phyloP scores from a whole-genome alignment of 2,797 vertebrate species.

The Balearica regulorum region DNA sequence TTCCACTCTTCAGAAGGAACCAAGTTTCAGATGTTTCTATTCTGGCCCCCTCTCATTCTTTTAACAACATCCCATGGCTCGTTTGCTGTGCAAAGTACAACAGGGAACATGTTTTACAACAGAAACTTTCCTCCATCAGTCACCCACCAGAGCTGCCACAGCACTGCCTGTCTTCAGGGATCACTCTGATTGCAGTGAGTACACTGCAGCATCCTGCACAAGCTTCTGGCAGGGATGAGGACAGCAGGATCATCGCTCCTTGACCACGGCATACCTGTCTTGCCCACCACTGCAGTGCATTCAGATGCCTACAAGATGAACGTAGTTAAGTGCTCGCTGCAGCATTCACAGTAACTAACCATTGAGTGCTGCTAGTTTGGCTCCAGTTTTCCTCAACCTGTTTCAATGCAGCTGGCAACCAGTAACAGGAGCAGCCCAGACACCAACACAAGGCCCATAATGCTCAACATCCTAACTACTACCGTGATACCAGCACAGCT shows the following conservation, averaged over 20 bases:
- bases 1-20: not conserved
- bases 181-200: rapidly evolving
- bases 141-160: rapidly evolving
- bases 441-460: not conserved
- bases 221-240: not conserved
- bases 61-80: not conserved
- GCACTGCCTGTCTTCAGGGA: not conserved
- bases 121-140: not conserved
- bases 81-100: not conserved
- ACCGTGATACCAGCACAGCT: not conserved
- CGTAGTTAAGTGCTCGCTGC: not conserved
- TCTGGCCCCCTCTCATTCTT: not conserved
- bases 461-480: not conserved
- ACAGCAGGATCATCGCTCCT: not conserved
- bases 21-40: not conserved
- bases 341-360: not conserved
- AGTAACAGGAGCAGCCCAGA: not conserved
- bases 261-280: no score
- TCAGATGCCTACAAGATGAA: not conserved
- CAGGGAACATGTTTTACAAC: not conserved
- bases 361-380: not conserved
- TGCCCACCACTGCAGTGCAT: not conserved
- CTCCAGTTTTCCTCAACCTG: not conserved
- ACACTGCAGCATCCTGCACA: no score
- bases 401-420: not conserved